Percentiles rank a stretch among this genome's conserved stretches.
Conservation (phyloP, 2,797 vertebrate genomes). For the Hirundo rustica region DNA sequence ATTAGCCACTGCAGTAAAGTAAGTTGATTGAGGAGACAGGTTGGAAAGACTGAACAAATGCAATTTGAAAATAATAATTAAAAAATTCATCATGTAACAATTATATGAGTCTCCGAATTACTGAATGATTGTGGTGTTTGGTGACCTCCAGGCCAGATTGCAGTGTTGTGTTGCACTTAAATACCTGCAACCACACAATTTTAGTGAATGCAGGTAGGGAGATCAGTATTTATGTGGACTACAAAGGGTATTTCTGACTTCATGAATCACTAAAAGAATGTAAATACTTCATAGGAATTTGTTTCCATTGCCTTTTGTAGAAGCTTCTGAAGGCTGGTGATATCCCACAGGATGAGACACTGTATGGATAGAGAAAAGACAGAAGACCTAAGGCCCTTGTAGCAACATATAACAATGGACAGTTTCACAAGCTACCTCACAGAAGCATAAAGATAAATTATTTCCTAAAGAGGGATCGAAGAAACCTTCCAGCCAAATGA, state of each 20-base stretch:
- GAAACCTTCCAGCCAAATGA: background rate
- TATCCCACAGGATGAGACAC: background rate
- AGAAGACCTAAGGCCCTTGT: background rate
- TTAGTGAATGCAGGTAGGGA: rapidly evolving
- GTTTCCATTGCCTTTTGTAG: background rate
- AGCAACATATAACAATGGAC: background rate
- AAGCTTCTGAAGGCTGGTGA: background rate
- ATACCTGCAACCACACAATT: background rate
- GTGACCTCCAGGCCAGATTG: background rate
- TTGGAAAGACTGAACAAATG: background rate
- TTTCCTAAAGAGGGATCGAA: background rate
- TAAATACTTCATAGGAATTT: background rate
- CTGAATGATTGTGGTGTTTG: background rate
- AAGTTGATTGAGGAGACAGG: background rate
- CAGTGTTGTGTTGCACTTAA: background rate
- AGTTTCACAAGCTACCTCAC: background rate
- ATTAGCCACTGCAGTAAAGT: background rate
- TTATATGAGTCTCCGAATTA: background rate
- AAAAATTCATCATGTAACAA: background rate
- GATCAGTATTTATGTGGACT: background rate
- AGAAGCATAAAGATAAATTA: background rate
- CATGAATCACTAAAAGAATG: background rate
- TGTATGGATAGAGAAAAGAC: background rate
- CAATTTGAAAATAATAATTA: background rate
- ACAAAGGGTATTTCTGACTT: background rate